These are phyloP conservation scores for Vesta saturnalis DNA, from an alignment of 2,888 invertebrate species.

Conservation along the genomic window DNA sequence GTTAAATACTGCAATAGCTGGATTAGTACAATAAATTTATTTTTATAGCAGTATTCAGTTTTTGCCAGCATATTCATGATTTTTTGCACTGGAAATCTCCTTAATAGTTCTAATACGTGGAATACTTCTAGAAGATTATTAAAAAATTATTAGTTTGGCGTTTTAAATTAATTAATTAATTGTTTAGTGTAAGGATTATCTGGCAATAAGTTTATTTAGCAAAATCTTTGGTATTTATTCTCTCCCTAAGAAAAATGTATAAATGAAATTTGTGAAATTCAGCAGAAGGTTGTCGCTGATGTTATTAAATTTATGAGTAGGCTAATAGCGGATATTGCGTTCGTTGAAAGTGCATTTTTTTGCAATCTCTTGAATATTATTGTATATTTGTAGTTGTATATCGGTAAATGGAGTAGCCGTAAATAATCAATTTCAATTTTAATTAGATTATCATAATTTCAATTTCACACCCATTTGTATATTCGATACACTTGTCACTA, in stretches of 20 bases:
- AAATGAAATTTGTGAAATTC: neutral
- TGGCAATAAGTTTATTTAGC: neutral
- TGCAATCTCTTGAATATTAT: neutral
- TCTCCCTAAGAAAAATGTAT: neutral
- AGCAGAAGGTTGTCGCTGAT: neutral
- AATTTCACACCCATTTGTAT: too few relatives aligned
- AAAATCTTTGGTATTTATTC: neutral
- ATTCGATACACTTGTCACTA: too few relatives aligned
- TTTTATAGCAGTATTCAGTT: neutral
- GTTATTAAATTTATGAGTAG: slow-evolving; percentile 2
- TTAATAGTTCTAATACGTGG: neutral
- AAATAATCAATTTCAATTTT: too few relatives aligned
- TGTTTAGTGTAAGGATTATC: neutral
- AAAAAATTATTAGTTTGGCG: neutral
- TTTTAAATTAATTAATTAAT: neutral
- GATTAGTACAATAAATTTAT: neutral
- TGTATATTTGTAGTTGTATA: neutral
- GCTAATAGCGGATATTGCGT: neutral
- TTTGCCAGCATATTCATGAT: too few relatives aligned
- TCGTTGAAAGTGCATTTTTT: neutral
- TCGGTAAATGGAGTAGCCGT: neutral
- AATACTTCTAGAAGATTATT: neutral
- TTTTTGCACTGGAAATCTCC: too few relatives aligned
- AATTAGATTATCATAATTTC: too few relatives aligned
- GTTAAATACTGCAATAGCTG: neutral